Evolutionary conservation across 35 echinoderm and acorn worm species (phyloP), one percentile per base, ranked within the genome.

Genomic region (Eucidaris tribuloides): DNA sequence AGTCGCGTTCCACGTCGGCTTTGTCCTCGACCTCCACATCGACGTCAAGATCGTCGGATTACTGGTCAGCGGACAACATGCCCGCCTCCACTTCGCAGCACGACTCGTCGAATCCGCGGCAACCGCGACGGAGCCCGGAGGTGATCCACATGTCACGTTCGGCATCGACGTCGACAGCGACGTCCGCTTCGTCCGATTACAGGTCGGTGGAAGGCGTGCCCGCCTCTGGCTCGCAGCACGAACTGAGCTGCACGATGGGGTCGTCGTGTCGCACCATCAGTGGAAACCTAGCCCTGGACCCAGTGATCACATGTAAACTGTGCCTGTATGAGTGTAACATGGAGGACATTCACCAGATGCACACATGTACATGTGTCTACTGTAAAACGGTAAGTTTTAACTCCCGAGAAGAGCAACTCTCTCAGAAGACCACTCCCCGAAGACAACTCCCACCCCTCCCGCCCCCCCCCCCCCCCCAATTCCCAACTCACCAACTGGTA

Each of bases 301-400:
- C 95, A 2, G 31, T 80, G 31, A 98, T 98, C 44, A 89, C 86
- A 25, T 98, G 95, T 70, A 98, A 98, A 35, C 86, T 98, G 0
- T 98, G 95, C 54, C 78, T 93, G 34, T 76, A 66, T 42, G 95
- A 98, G 58, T 92, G 89, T 14, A 49, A 81, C 7, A 58, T 98
- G 37, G 81, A 80, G 31, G 90, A 93, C 24, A 83, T 98, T 76
- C 95, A 98, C 74, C 86, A 92, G 29, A 98, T 98, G 95, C 71
- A 93, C 30, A 56, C 43, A 9, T 98, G 95, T 78, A 78, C 58
- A 46, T 98, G 95, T 93, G 78, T 98, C 0, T 98, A 98, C 65
- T 98, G 95, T 43, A 61, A 77, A 58, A 81, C 62, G 43, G 95
- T 98, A 82, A 92, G 89, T 85, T 7, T 43, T 58, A 1, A 58